These are phyloP conservation scores for Thalassophryne amazonica DNA, from an alignment of 2,797 vertebrate species.

Conservation along the genomic window DNA sequence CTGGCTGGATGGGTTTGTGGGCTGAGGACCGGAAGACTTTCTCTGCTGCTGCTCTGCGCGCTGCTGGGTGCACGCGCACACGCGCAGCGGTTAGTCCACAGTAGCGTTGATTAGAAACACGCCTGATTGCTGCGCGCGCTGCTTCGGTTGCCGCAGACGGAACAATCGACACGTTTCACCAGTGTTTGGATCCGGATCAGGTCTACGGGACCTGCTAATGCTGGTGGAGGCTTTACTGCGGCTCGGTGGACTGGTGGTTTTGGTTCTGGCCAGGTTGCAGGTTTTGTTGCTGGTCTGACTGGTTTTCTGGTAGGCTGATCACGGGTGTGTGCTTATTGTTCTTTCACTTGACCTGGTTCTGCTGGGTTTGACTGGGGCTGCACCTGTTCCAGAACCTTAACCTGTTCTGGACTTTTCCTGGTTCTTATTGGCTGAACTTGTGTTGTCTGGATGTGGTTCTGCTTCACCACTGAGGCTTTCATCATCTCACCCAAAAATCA, in stretches of 20 bases:
- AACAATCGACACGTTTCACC: slow-evolving; percentile 39
- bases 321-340: too few species aligned
- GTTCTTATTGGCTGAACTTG: neutral
- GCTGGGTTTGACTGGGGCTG: neutral
- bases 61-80: slow-evolving; percentile 35
- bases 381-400: too few species aligned
- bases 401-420: neutral
- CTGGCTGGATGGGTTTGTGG: slow-evolving; percentile 43
- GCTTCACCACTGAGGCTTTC: too few species aligned
- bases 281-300: neutral
- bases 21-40: slow-evolving; percentile 22
- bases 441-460: too few species aligned
- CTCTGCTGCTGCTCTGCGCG: slow-evolving; percentile 63
- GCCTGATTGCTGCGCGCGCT: neutral
- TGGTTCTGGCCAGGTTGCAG: neutral
- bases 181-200: too few species aligned
- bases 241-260: neutral
- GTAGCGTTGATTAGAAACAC: too few species aligned
- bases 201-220: too few species aligned
- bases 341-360: neutral
- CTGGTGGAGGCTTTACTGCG: neutral
- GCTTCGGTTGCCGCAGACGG: slow-evolving; percentile 25
- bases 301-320: too few species aligned
- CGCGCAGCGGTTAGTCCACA: slow-evolving; percentile 47
- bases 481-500: too few species aligned